phyloP scores from a whole-genome alignment of 2,888 invertebrate species.

The Andrena praecox region DNA sequence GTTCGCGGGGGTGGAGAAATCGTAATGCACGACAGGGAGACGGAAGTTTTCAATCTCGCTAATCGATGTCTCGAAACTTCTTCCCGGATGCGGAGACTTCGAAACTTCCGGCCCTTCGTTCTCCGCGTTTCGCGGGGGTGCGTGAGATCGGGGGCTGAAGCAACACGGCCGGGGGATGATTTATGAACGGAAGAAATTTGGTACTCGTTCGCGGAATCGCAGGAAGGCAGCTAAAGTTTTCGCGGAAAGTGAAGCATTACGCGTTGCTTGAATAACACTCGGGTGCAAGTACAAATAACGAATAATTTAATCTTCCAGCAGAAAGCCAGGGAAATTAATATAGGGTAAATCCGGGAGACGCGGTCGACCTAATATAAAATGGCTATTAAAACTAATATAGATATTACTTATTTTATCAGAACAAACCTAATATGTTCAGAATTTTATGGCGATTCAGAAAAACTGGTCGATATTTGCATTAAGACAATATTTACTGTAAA shows the following conservation, averaged over 20 bases:
- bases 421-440: too few species aligned
- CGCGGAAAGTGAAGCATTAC: not conserved
- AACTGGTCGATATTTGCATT: too few species aligned
- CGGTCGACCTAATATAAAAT: too few species aligned
- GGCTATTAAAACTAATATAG: too few species aligned
- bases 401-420: too few species aligned
- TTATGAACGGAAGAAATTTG: conserved; percentile 27
- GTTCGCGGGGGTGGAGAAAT: conserved; percentile 16
- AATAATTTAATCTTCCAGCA: not conserved
- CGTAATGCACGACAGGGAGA: conserved; percentile 55
- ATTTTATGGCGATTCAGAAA: too few species aligned
- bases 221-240: not conserved
- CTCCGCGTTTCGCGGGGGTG: not conserved
- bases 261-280: not conserved
- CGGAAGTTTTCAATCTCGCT: conserved; percentile 71
- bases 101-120: conserved; percentile 47
- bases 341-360: too few species aligned
- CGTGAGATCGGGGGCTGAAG: conserved; percentile 17
- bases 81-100: conserved; percentile 42
- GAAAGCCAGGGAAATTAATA: not conserved
- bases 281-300: not conserved
- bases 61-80: conserved; percentile 70
- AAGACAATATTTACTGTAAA: too few species aligned
- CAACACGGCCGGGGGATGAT: conserved; percentile 37
- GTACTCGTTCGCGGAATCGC: conserved; percentile 12